phyloP scores from a whole-genome alignment of 2,888 invertebrate species.

The Oligia fasciuncula region DNA sequence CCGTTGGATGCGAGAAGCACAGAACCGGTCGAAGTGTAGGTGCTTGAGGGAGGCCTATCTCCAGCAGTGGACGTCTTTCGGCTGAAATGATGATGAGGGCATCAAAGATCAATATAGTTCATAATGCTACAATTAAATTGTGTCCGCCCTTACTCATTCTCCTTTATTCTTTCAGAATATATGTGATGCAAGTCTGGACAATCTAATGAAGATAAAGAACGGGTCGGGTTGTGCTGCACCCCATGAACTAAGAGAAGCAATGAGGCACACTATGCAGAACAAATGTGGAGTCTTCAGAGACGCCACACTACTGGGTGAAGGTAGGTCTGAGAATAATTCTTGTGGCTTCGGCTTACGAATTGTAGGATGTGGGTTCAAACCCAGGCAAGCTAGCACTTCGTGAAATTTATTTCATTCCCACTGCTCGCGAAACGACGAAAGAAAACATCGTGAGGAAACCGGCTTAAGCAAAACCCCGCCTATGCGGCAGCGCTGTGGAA shows the following conservation, averaged over 20 bases:
- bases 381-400: background rate
- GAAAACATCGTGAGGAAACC: background rate
- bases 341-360: background rate
- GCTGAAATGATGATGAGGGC: too few species aligned
- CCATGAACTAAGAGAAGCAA: conserved; percentile 94
- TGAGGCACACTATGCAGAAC: conserved; percentile 98
- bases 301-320: conserved; percentile 95
- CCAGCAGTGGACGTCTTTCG: too few species aligned
- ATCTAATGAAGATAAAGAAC: conserved; percentile 94
- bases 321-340: conserved; percentile 78
- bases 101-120: too few species aligned
- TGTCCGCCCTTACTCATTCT: background rate
- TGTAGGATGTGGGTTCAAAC: too few species aligned
- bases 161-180: conserved; percentile 91
- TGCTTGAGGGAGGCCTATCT: too few species aligned
- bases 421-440: background rate
- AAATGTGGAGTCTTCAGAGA: conserved; percentile 99
- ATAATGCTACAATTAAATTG: too few species aligned
- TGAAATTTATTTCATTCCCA: background rate
- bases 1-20: too few species aligned
- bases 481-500: background rate
- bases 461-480: background rate
- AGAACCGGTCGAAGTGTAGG: too few species aligned
- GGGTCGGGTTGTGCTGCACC: conserved; percentile 94
- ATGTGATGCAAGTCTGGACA: conserved; percentile 96